phyloP scores from a whole-genome alignment of 2,113 vertebrate species.

The Haemorhous mexicanus region DNA sequence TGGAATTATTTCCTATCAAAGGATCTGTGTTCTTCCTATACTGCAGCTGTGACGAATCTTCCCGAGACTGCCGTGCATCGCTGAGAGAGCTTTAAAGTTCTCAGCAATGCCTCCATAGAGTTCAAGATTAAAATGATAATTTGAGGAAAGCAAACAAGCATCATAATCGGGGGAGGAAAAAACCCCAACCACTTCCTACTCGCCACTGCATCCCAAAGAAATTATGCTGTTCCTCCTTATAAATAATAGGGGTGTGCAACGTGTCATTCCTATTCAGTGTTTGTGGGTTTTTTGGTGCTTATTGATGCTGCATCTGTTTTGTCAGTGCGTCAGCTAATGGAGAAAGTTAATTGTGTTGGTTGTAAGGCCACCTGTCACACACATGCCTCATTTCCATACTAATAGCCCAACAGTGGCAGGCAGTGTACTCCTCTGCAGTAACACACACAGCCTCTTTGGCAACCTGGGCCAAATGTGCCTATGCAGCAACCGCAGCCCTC shows the following conservation, averaged over 20 bases:
- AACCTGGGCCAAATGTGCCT: constrained; percentile 76
- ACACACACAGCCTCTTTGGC: constrained; percentile 75
- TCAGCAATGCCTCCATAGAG: not conserved
- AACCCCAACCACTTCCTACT: not conserved
- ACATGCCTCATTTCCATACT: constrained; percentile 94
- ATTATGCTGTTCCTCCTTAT: constrained; percentile 74
- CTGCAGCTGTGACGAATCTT: not conserved
- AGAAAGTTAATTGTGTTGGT: constrained; percentile 95
- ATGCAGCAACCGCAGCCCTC: constrained; percentile 69
- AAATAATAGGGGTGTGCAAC: constrained; percentile 80
- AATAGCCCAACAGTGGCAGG: constrained; percentile 86
- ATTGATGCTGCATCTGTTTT: constrained; percentile 88
- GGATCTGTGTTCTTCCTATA: not conserved
- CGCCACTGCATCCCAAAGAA: constrained; percentile 33
- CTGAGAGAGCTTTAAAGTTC: not conserved
- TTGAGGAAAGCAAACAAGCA: not conserved
- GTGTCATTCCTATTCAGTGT: constrained; percentile 75
- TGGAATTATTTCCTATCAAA: constrained; percentile 14
- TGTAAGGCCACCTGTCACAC: constrained; percentile 94
- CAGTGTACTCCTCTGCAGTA: constrained; percentile 78
- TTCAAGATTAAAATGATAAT: not conserved
- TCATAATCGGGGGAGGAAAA: not conserved
- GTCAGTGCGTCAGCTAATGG: constrained; percentile 86
- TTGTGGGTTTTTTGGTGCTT: constrained; percentile 74
- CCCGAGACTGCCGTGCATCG: not conserved